These are phyloP conservation scores for Acomys russatus DNA, from an alignment of 2,797 vertebrate species.

Conservation along the genomic window DNA sequence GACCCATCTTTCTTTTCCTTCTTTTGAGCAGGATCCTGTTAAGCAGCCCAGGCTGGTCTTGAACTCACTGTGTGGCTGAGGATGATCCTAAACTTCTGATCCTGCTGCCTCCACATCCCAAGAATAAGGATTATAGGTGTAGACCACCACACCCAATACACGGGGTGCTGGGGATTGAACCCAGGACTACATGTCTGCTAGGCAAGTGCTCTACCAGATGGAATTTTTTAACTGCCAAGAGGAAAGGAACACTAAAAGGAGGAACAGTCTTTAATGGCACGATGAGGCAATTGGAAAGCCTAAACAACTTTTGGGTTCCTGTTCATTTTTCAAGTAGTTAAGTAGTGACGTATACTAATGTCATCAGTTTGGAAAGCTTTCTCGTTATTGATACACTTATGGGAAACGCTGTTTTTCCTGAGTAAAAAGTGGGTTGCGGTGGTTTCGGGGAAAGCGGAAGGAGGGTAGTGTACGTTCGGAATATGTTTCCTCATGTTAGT, in stretches of 20 bases:
- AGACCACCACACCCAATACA: neutral
- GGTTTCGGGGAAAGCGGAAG: neutral
- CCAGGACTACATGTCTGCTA: neutral
- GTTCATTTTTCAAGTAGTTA: slow-evolving; percentile 35
- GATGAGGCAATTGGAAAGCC: neutral
- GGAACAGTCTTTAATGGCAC: neutral
- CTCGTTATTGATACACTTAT: neutral
- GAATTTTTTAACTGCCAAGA: slow-evolving; percentile 40
- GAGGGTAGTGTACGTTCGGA: neutral
- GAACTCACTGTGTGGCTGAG: neutral
- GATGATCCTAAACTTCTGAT: neutral
- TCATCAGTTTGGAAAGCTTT: slow-evolving; percentile 35
- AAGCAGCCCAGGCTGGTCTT: neutral
- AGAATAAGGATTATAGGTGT: neutral
- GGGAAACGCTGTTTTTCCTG: neutral
- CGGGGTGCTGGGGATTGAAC: neutral
- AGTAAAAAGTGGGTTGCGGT: neutral
- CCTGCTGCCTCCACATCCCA: neutral
- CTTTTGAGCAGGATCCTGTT: neutral
- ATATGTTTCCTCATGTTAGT: neutral
- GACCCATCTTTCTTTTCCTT: neutral
- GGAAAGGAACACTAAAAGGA: slow-evolving; percentile 26
- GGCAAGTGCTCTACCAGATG: neutral
- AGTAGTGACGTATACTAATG: neutral
- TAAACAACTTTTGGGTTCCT: slow-evolving; percentile 17